Evolutionary conservation across 2,797 vertebrate species (phyloP).

Genomic region (Sebastes matsubarae): DNA sequence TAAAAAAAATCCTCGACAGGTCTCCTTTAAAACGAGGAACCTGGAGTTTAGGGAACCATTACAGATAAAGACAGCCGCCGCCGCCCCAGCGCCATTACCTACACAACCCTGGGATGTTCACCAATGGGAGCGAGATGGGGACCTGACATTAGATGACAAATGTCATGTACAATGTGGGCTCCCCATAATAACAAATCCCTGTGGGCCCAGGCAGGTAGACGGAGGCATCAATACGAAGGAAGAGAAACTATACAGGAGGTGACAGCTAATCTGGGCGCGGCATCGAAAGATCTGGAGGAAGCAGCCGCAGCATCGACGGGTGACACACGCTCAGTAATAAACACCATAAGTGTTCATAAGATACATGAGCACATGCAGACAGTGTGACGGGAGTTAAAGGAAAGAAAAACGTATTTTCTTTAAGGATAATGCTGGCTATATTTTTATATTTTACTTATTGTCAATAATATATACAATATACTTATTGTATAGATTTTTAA

Average conservation of each 20-base stretch:
- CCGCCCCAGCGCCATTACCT: slow-evolving; percentile 39
- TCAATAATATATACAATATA: too few relatives aligned
- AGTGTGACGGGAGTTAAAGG: not conserved
- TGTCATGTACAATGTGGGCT: slow-evolving; percentile 38
- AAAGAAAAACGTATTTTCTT: not conserved
- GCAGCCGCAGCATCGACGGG: not conserved
- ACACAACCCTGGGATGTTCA: slow-evolving; percentile 22
- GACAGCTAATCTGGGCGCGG: slow-evolving; percentile 23
- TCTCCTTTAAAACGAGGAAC: slow-evolving; percentile 39
- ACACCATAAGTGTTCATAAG: not conserved
- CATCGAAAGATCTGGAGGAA: slow-evolving; percentile 1
- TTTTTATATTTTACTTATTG: not conserved
- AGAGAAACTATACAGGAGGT: slow-evolving; percentile 13
- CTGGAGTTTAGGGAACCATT: slow-evolving; percentile 53
- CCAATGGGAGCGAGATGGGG: slow-evolving; percentile 18
- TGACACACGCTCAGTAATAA: not conserved
- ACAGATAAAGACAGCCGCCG: slow-evolving; percentile 19
- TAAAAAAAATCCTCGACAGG: slow-evolving; percentile 43
- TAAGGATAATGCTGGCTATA: not conserved
- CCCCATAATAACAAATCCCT: slow-evolving; percentile 45
- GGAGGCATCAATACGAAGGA: slow-evolving; percentile 17
- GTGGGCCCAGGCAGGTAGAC: slow-evolving; percentile 16
- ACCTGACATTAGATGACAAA: slow-evolving; percentile 57
- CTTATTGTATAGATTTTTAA: too few relatives aligned
- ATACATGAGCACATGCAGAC: not conserved